Evolutionary conservation across 2,888 invertebrate species (phyloP), one percentile per base, ranked within the genome.

Genomic region (Cheilosia vernalis): DNA sequence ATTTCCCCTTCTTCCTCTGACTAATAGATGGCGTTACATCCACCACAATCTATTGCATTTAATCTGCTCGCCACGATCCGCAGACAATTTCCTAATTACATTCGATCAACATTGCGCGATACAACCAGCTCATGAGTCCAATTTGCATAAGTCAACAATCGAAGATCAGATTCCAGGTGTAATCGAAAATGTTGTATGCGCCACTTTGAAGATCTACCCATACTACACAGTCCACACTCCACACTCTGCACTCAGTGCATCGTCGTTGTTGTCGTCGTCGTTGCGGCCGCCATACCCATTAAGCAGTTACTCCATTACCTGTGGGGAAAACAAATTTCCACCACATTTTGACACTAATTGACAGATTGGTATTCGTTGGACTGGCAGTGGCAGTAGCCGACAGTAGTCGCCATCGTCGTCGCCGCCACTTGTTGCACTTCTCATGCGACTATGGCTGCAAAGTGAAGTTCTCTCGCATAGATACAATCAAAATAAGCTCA

Each of bases 241-340:
- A 37, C 37, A 4, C 2, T 3, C 3, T 4, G 13, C 37, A 4
- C 13, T 37, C 10, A 55, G 67, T 44, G 24, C 61, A 37, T 56
- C 58, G 64, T 49, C 27, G 66, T 58, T 51, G 24, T 49, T 10
- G 47, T 9, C 19, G 17, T 17, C 10, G n/a, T n/a, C 1, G 47
- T 21, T 47, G 61, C 44, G 67, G 40, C 61, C 53, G 72, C 47
- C 19, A 60, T 79, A 83, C 67, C 60, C 73, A 69, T 66, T 76
- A 70, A 78, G 63, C 61, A 70, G 73, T 64, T 51, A 44, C 30
- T 53, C 67, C 42, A 56, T 64, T 84, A 76, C 67, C 74, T 84
- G 84, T 76, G 85, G 81, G 85, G 85, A 81, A 84, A 85, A 81
- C 85, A 85, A 85, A 85, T 85, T 85, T 85, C 67, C 67, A 85